Base-by-base conservation (phyloP, 1,140 invertebrate genomes). In the Polyergus mexicanus region DNA sequence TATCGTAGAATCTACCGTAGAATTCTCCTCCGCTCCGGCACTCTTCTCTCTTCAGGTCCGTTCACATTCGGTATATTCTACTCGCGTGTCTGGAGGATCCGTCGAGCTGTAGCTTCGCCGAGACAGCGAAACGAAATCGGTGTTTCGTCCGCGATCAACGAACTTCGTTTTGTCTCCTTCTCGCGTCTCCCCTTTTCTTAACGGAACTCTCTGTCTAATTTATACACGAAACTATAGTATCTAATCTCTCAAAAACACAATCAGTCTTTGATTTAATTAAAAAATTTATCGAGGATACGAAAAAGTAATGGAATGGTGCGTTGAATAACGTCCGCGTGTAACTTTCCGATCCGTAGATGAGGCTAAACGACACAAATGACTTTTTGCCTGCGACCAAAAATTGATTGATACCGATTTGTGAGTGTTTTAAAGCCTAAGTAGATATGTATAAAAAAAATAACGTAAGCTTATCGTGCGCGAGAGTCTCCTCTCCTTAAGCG, bases 361-460 rank as follows among this genome's bases (percentile, higher is more conserved):
- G 16, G 22, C 63, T 69, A 56, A 81, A 71, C 51, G 65, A 71
- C 35, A 10, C 19, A 11, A 38, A 60, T 74, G 65, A 83, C 38
- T 54, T 74, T 54, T 81, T 44, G 51, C 35, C 62, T 19, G 51
- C 25, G 54, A 19, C 60, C 16, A n/a, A 66, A 86, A 85, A 66
- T 58, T 68, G 25, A 80, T 69, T 80, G 7, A 25, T 4, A 19
- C 3, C 35, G 16, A 28, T 32, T 72, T 28, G 69, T 74, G 65
- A 76, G 47, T 56, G 80, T 65, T 56, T 66, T 35, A 83, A 38
- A 74, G 6, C 19, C 68, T 35, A 74, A 58, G 11, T 83, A 83
- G 54, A n/a, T 19, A 25, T 32, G 63, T 58, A 35, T 74, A 74
- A 83, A 60, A 77, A n/a, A 77, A 80, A 35, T 80, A 63, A 80